These are phyloP conservation scores for Cerceris rybyensis DNA, from an alignment of 2,888 invertebrate genomes.

Conservation along the genomic window DNA sequence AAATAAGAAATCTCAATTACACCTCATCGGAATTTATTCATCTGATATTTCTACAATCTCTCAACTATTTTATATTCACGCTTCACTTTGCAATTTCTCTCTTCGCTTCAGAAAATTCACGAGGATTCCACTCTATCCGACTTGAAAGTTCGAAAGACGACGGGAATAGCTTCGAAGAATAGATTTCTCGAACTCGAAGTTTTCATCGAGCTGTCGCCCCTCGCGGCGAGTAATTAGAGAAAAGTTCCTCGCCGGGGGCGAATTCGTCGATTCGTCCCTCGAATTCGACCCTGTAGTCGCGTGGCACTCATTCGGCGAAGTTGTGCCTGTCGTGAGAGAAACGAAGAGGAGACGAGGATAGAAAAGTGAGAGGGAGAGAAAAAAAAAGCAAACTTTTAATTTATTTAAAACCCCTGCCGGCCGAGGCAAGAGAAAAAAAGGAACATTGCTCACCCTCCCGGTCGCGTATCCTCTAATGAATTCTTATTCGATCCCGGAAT, in stretches of 20 bases:
- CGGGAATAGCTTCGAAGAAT: constrained; percentile 6
- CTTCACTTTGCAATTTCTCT: too few relatives aligned
- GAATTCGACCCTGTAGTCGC: constrained; percentile 9
- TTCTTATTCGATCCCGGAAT: constrained; percentile 70
- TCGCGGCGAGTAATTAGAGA: constrained; percentile 54
- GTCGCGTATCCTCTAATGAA: constrained; percentile 63
- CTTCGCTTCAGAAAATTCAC: background rate
- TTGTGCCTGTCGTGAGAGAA: background rate
- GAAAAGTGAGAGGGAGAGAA: background rate
- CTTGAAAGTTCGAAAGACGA: background rate
- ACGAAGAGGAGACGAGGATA: constrained; percentile 9
- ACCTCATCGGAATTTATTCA: background rate
- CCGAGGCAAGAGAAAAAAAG: constrained; percentile 2
- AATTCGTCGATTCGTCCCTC: constrained; percentile 19
- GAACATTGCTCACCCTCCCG: constrained; percentile 10
- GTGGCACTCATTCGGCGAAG: constrained; percentile 11
- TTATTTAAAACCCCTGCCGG: constrained; percentile 67
- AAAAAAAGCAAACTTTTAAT: constrained; percentile 68
- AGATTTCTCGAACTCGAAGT: constrained; percentile 17
- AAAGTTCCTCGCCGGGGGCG: constrained; percentile 36
- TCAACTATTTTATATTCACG: too few relatives aligned
- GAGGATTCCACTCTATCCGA: background rate
- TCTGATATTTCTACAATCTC: too few relatives aligned
- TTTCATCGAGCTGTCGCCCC: background rate
- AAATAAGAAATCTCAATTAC: too few relatives aligned